Percentiles rank a stretch among this genome's conserved stretches.
phyloP scores from a whole-genome alignment of 2,797 vertebrate species.

The Rhinichthys osculus region DNA sequence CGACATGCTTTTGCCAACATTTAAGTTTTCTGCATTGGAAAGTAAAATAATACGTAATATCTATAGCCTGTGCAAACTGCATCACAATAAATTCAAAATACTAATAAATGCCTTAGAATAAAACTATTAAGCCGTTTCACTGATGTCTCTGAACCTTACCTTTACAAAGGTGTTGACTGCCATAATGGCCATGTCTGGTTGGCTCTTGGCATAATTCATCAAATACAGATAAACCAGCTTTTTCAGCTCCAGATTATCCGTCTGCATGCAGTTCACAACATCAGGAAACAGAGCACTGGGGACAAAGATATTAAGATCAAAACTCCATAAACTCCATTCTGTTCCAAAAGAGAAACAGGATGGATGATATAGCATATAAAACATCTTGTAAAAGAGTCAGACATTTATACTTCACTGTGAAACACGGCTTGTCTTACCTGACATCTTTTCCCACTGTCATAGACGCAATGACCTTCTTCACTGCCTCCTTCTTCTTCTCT shows the following conservation, averaged over 20 bases:
- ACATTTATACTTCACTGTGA: neutral
- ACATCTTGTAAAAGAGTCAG: neutral
- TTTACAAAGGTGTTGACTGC: conserved; percentile 99
- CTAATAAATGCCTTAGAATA: neutral
- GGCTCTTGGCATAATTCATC: conserved; percentile 99
- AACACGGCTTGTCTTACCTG: conserved; percentile 79
- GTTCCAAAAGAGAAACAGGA: neutral
- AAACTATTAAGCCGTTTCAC: neutral
- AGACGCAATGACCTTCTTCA: conserved; percentile 98
- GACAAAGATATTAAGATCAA: conserved; percentile 6
- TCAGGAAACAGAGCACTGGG: conserved; percentile 93
- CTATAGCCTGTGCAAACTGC: neutral
- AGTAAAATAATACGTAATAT: neutral
- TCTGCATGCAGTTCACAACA: conserved; percentile 99
- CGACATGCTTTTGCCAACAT: neutral
- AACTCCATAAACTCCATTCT: neutral
- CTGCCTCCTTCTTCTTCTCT: conserved; percentile 98
- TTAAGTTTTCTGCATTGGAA: neutral
- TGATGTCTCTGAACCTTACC: conserved; percentile 73
- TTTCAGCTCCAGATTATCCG: conserved; percentile 96
- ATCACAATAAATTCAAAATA: neutral
- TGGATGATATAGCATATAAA: neutral
- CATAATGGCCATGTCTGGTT: conserved; percentile 99
- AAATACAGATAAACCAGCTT: conserved; percentile 97
- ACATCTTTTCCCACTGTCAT: conserved; percentile 99